Percentiles rank a stretch among this genome's conserved stretches.
Conservation (phyloP, 2,888 invertebrate genomes). For the Aphidius colemani region DNA sequence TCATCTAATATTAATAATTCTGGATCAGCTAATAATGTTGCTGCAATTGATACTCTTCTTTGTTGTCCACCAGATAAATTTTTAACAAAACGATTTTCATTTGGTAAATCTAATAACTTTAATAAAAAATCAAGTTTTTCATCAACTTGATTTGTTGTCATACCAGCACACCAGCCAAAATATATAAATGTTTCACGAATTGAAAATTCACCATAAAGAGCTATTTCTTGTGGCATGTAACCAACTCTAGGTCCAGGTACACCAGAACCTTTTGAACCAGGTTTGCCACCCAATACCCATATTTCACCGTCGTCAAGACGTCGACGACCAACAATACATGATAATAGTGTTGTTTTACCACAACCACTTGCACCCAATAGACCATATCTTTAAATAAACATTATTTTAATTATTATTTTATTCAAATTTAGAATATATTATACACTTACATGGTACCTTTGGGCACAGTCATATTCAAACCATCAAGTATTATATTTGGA, state of each 20-base stretch:
- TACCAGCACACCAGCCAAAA: constrained; percentile 82
- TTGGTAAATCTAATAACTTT: constrained; percentile 65
- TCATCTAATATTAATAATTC: constrained; percentile 90
- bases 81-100: constrained; percentile 69
- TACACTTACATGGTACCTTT: constrained; percentile 84
- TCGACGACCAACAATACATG: constrained; percentile 82
- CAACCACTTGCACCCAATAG: constrained; percentile 91
- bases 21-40: constrained; percentile 86
- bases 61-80: constrained; percentile 89
- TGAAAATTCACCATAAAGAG: constrained; percentile 78
- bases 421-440: too few species aligned
- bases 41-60: constrained; percentile 85
- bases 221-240: constrained; percentile 91
- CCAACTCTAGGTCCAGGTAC: constrained; percentile 78
- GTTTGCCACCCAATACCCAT: constrained; percentile 76
- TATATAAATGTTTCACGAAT: constrained; percentile 83
- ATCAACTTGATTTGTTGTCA: constrained; percentile 71
- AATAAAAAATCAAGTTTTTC: constrained; percentile 75
- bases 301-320: constrained; percentile 76
- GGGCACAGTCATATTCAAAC: constrained; percentile 89
- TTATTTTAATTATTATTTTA: constrained; percentile 1
- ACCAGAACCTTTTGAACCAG: constrained; percentile 68
- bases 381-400: constrained; percentile 69
- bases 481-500: constrained; percentile 82
- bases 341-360: constrained; percentile 85